phyloP scores from a whole-genome alignment of 2,888 invertebrate species.

The Cheilosia pagana region DNA sequence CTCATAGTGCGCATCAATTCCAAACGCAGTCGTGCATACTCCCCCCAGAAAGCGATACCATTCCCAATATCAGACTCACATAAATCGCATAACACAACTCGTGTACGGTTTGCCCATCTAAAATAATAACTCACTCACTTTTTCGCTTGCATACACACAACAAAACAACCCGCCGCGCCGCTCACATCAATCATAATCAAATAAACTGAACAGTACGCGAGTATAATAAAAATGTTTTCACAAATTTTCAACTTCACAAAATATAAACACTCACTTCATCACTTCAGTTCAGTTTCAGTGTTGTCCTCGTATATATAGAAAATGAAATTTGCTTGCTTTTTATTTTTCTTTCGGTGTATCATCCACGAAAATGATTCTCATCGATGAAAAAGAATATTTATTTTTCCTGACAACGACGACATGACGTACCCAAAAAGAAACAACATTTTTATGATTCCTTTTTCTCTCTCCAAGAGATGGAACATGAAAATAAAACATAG shows the following conservation, averaged over 20 bases:
- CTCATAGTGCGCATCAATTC: no score
- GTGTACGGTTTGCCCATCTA: neutral
- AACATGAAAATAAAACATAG: no score
- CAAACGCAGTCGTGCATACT: constrained; percentile 11
- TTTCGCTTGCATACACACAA: constrained; percentile 11
- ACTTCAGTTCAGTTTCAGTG: constrained; percentile 15
- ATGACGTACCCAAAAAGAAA: constrained; percentile 5
- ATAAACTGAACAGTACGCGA: constrained; percentile 21
- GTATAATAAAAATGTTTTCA: constrained; percentile 71
- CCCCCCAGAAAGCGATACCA: constrained; percentile 17
- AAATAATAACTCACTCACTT: constrained; percentile 36
- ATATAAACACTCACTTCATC: constrained; percentile 72
- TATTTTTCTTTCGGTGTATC: constrained; percentile 31
- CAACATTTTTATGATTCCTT: constrained; percentile 19
- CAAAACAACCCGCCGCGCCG: constrained; percentile 7
- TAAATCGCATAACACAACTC: constrained; percentile 18
- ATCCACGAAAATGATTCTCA: neutral
- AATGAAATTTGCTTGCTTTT: constrained; percentile 14
- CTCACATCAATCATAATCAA: constrained; percentile 68
- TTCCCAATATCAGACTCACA: constrained; percentile 25
- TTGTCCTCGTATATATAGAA: no score
- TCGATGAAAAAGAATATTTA: no score
- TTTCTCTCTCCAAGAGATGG: neutral
- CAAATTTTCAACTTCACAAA: constrained; percentile 67
- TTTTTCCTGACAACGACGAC: constrained; percentile 25